Conservation (phyloP, 2,113 vertebrate species). For the Cromileptes altivelis region DNA sequence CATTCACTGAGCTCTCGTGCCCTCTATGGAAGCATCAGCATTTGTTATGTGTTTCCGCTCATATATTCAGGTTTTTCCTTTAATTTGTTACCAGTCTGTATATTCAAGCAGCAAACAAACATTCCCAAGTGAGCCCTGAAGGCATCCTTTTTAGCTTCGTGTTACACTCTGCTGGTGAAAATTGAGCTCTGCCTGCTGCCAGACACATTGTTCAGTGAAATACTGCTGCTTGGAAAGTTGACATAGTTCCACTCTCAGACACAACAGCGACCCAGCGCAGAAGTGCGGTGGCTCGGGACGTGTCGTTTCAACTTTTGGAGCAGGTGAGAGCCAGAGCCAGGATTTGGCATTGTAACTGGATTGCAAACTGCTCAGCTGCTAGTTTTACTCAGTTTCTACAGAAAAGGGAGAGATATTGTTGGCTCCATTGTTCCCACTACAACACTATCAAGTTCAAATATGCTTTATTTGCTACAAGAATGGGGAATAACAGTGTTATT, state of each 20-base stretch:
- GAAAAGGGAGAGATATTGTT: neutral
- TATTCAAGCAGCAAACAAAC: slow-evolving; percentile 20
- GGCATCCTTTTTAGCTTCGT: slow-evolving; percentile 37
- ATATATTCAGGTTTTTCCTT: slow-evolving; percentile 3
- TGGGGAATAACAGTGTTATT: neutral
- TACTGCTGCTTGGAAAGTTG: slow-evolving; percentile 37
- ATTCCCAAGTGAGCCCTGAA: slow-evolving; percentile 51
- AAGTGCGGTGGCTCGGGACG: neutral
- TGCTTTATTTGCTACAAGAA: neutral
- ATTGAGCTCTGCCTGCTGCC: slow-evolving; percentile 33
- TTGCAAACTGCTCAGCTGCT: slow-evolving; percentile 22
- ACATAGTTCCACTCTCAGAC: slow-evolving; percentile 37
- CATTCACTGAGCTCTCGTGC: neutral
- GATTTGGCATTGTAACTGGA: slow-evolving; percentile 16
- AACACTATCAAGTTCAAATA: slow-evolving; percentile 14
- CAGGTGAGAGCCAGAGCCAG: slow-evolving; percentile 30
- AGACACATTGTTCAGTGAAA: slow-evolving; percentile 31
- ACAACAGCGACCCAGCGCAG: slow-evolving; percentile 12
- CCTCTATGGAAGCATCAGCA: neutral
- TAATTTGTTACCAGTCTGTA: slow-evolving; percentile 33
- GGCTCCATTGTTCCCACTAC: neutral
- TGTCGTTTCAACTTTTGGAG: slow-evolving; percentile 27
- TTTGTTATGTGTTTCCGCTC: neutral
- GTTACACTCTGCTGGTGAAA: slow-evolving; percentile 22
- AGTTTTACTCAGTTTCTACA: slow-evolving; percentile 20